phyloP scores from a whole-genome alignment of 1,140 invertebrate genomes.

The Lepidostoma basale region DNA sequence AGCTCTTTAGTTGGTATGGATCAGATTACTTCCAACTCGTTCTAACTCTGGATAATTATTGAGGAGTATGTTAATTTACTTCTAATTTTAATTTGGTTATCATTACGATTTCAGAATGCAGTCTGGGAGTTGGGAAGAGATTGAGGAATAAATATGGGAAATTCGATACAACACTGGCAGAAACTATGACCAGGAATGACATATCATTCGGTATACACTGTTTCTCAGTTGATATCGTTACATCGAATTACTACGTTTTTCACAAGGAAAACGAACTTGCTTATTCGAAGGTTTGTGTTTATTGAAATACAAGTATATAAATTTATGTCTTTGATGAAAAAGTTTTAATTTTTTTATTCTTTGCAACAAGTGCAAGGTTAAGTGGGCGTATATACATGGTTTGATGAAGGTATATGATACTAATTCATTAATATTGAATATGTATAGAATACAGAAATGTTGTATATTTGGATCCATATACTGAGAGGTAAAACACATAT shows the following conservation, averaged over 20 bases:
- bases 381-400: no score
- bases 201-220: constrained; percentile 16
- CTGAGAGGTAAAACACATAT: no score
- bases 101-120: constrained; percentile 1
- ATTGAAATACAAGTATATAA: no score
- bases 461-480: no score
- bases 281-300: constrained; percentile 10
- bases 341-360: no score
- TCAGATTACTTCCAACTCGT: neutral
- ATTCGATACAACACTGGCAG: neutral
- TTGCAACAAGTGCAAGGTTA: no score
- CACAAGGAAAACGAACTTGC: neutral
- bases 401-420: no score
- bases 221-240: neutral
- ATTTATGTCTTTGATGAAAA: no score
- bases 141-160: constrained; percentile 2
- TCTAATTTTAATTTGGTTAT: neutral
- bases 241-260: neutral
- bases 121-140: neutral
- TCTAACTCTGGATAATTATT: neutral
- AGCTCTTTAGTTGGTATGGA: constrained; percentile 9
- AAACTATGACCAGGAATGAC: neutral
- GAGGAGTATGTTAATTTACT: no score
- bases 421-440: no score
- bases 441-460: no score